phyloP scores from a whole-genome alignment of 1,140 invertebrate species.

The Mamestra configurata region DNA sequence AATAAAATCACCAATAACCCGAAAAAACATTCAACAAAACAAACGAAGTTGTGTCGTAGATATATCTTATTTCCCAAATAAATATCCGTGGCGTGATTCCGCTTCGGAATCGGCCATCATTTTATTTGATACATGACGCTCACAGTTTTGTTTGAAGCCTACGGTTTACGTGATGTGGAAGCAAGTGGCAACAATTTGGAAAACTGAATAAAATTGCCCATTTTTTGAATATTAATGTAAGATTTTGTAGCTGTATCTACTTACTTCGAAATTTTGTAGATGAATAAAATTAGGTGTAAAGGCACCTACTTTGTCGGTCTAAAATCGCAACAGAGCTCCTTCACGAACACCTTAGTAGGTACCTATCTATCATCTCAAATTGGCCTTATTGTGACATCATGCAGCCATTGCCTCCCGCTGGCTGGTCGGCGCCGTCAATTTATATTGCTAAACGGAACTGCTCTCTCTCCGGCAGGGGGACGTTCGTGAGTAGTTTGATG shows the following conservation, averaged over 20 bases:
- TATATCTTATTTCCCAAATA: conserved; percentile 40
- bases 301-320: no score
- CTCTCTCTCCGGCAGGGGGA: conserved; percentile 60
- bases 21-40: conserved; percentile 18
- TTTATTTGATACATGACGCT: conserved; percentile 52
- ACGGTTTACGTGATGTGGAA: conserved; percentile 43
- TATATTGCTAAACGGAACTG: conserved; percentile 66
- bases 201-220: conserved; percentile 27
- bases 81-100: conserved; percentile 27
- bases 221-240: background rate
- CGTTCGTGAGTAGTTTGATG: conserved; percentile 65
- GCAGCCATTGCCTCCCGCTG: background rate
- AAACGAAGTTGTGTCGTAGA: conserved; percentile 19
- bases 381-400: conserved; percentile 47
- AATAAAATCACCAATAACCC: background rate
- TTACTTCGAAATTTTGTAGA: no score
- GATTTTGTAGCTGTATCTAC: no score
- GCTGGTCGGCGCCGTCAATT: conserved; percentile 58
- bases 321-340: no score
- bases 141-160: conserved; percentile 42
- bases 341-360: background rate
- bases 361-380: conserved; percentile 30
- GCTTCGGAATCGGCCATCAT: conserved; percentile 37
- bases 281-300: no score
- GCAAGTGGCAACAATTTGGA: background rate